Conservation (phyloP, 2,888 invertebrate genomes). For the Rhamnusium bicolor region DNA sequence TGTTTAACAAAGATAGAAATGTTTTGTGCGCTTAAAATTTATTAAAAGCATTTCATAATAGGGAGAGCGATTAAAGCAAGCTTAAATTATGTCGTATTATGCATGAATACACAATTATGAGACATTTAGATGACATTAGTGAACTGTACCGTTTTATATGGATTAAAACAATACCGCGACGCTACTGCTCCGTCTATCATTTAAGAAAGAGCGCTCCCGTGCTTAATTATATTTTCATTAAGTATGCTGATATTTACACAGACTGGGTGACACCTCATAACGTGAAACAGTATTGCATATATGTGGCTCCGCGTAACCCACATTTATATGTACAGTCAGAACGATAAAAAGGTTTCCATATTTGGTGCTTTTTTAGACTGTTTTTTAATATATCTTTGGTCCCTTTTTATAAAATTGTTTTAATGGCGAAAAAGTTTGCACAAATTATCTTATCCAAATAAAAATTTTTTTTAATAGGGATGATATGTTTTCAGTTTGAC, state of each 20-base stretch:
- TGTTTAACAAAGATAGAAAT: constrained; percentile 34
- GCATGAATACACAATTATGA: constrained; percentile 66
- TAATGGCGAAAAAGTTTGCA: too few relatives aligned
- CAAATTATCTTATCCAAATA: too few relatives aligned
- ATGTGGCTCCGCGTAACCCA: neutral
- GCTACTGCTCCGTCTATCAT: constrained; percentile 29
- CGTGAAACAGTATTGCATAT: neutral
- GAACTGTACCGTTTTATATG: constrained; percentile 39
- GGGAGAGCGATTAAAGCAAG: constrained; percentile 62
- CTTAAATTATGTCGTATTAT: constrained; percentile 66
- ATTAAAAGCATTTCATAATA: constrained; percentile 57
- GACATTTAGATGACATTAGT: constrained; percentile 58
- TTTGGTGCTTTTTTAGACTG: too few relatives aligned
- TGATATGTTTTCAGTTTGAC: too few relatives aligned
- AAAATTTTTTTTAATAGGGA: too few relatives aligned
- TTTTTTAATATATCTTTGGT: too few relatives aligned
- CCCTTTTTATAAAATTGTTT: too few relatives aligned
- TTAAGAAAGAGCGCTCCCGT: constrained; percentile 35
- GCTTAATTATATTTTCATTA: constrained; percentile 54
- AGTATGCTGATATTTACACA: constrained; percentile 41
- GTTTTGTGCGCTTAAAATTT: constrained; percentile 38
- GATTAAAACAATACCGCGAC: constrained; percentile 33
- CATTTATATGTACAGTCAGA: neutral
- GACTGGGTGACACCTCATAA: neutral
- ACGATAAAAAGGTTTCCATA: neutral